phyloP scores from a whole-genome alignment of 92 coral and sea anemone genomes.

The Phenganax stokvisi region DNA sequence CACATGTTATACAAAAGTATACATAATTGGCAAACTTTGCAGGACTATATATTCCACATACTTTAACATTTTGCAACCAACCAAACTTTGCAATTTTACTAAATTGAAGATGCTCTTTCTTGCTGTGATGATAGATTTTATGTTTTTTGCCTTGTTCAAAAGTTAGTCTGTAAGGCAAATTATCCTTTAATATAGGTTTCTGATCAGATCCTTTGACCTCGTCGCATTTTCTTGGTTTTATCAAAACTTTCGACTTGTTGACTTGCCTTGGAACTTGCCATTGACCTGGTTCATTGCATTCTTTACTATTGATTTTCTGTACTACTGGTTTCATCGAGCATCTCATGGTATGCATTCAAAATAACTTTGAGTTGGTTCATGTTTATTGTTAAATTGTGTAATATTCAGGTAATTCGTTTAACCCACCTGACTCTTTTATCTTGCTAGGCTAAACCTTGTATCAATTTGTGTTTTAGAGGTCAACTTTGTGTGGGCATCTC shows the following conservation, averaged over 20 bases:
- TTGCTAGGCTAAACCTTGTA: not conserved
- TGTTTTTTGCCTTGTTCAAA: not conserved
- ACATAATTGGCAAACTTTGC: no score
- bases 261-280: slow-evolving; percentile 74
- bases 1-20: no score
- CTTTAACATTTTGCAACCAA: no score
- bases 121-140: not conserved
- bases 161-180: not conserved
- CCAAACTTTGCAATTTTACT: no score
- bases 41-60: no score
- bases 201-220: slow-evolving; percentile 51
- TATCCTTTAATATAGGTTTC: slow-evolving; percentile 39
- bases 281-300: slow-evolving; percentile 85
- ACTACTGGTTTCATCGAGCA: slow-evolving; percentile 86
- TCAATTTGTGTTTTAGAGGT: slow-evolving; percentile 47
- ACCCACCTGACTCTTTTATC: no score
- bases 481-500: slow-evolving; percentile 84
- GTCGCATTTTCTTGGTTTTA: slow-evolving; percentile 53
- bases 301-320: slow-evolving; percentile 71
- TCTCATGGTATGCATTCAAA: slow-evolving; percentile 61
- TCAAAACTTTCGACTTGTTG: slow-evolving; percentile 55
- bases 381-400: not conserved
- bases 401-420: not conserved
- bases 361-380: not conserved
- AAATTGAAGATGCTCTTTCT: not conserved